These are phyloP conservation scores for Triplophysa rosa DNA, from an alignment of 2,113 vertebrate species.

Conservation along the genomic window DNA sequence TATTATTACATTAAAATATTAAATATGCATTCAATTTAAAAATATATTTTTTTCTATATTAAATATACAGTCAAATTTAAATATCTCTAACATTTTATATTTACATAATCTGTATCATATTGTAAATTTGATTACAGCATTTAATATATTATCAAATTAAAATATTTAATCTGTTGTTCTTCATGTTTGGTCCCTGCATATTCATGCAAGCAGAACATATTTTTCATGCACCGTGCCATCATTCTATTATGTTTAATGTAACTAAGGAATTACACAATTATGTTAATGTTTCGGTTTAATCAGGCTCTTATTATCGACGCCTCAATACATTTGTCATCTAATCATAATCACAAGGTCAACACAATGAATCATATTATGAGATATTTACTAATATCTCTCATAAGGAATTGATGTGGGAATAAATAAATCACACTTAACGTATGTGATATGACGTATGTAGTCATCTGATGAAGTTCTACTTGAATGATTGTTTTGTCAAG, in stretches of 20 bases:
- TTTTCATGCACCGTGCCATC: not conserved
- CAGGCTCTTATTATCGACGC: not conserved
- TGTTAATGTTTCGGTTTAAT: not conserved
- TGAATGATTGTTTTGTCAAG: not conserved
- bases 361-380: not conserved
- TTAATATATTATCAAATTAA: too few species aligned
- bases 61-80: too few species aligned
- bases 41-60: too few species aligned
- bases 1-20: too few species aligned
- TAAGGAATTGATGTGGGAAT: not conserved
- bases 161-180: too few species aligned
- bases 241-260: not conserved
- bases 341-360: not conserved
- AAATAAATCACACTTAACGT: not conserved
- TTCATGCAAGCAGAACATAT: too few species aligned
- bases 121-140: too few species aligned
- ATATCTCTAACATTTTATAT: too few species aligned
- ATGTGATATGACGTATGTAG: not conserved
- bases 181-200: too few species aligned
- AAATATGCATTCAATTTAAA: too few species aligned
- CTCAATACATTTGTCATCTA: not conserved
- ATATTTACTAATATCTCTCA: not conserved
- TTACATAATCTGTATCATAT: too few species aligned
- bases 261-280: not conserved
- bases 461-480: not conserved